phyloP scores from a whole-genome alignment of 2,113 vertebrate species.

The Tautogolabrus adspersus region DNA sequence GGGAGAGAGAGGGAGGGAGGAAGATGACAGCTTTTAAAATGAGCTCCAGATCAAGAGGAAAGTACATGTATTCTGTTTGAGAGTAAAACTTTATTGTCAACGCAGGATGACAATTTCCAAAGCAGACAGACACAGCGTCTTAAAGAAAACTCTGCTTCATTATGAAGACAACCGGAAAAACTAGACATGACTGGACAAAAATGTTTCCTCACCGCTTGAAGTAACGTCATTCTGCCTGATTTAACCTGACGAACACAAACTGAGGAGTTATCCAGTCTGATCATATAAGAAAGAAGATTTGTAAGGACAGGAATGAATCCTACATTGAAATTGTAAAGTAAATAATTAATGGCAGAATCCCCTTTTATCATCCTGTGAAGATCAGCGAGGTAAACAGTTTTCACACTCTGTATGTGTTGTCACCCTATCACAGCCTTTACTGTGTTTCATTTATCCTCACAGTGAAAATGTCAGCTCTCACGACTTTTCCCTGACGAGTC shows the following conservation, averaged over 20 bases:
- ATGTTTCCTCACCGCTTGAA: constrained; percentile 44
- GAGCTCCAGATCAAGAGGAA: constrained; percentile 31
- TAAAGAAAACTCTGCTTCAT: constrained; percentile 17
- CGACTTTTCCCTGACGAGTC: background rate
- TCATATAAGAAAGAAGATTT: too few species aligned
- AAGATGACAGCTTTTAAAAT: constrained; percentile 22
- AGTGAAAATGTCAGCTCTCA: constrained; percentile 32
- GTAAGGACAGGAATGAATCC: too few species aligned
- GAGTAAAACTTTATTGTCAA: background rate
- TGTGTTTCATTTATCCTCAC: constrained; percentile 52
- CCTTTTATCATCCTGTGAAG: constrained; percentile 14
- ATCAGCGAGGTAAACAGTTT: constrained; percentile 43
- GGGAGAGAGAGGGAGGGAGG: background rate
- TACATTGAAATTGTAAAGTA: background rate
- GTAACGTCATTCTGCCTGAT: constrained; percentile 9
- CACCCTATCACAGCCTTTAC: constrained; percentile 43
- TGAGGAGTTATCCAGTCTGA: too few species aligned
- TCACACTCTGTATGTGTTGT: constrained; percentile 37
- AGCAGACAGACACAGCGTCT: constrained; percentile 16
- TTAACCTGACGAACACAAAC: too few species aligned
- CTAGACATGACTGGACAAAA: constrained; percentile 27
- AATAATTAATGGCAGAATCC: background rate
- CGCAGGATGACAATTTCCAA: constrained; percentile 20
- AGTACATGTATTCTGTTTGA: background rate
- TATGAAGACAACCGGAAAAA: constrained; percentile 14